phyloP scores from a whole-genome alignment of 2,888 invertebrate genomes.

The Bursaphelenchus okinawaensis region DNA sequence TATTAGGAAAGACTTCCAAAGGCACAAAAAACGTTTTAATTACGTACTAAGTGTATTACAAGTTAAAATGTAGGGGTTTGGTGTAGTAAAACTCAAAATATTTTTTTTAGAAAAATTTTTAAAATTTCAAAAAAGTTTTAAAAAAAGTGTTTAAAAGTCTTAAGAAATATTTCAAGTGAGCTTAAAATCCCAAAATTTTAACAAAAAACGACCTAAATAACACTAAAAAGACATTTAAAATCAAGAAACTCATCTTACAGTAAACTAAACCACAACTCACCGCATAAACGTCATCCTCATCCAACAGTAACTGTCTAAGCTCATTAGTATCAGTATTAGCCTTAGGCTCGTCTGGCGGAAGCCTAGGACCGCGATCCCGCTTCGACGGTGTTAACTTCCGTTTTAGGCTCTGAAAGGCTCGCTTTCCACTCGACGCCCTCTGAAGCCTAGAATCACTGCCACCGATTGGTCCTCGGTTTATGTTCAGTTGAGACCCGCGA shows the following conservation, averaged over 20 bases:
- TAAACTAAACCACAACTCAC: no score
- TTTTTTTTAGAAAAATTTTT: no score
- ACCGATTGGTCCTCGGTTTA: background rate
- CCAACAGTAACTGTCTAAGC: conserved; percentile 4
- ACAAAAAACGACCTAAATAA: background rate
- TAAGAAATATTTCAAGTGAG: no score
- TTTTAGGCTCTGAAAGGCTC: background rate
- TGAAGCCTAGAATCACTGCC: conserved; percentile 12
- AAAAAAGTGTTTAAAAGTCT: no score
- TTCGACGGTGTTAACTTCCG: conserved; percentile 7
- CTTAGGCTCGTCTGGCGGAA: background rate
- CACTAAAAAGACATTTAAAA: background rate
- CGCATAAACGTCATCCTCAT: conserved; percentile 12
- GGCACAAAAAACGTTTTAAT: no score
- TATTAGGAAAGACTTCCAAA: no score
- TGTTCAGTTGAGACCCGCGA: background rate
- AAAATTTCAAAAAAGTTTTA: no score
- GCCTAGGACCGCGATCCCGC: background rate
- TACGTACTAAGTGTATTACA: no score
- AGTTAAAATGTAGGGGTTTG: no score
- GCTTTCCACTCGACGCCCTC: conserved; percentile 2
- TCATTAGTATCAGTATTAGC: conserved; percentile 4
- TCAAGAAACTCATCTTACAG: no score
- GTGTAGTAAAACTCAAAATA: no score
- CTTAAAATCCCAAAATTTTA: no score